Evolutionary conservation across 30 jellyfish, hydroid and myxozoan species (phyloP).

Genomic region (Aurelia sp.): DNA sequence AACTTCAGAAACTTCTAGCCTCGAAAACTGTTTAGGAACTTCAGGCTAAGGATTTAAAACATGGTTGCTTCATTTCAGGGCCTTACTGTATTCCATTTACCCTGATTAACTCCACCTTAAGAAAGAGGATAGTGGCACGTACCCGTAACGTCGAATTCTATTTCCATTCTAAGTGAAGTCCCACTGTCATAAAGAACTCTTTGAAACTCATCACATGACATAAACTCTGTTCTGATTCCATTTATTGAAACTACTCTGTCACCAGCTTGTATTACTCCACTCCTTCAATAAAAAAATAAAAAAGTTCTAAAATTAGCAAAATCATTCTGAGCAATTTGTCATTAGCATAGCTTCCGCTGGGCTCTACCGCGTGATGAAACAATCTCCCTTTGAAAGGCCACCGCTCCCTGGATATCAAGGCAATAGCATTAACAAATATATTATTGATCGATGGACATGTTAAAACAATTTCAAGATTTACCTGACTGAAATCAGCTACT

Average conservation of each 20-base stretch:
- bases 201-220: slow-evolving; percentile 67
- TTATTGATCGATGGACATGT: too few relatives aligned
- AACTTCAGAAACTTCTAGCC: background rate
- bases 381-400: too few relatives aligned
- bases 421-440: too few relatives aligned
- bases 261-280: slow-evolving; percentile 78
- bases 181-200: slow-evolving; percentile 61
- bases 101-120: background rate
- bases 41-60: background rate
- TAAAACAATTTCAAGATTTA: too few relatives aligned
- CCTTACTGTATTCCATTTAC: background rate
- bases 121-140: background rate
- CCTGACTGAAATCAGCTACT: too few relatives aligned
- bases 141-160: slow-evolving; percentile 85
- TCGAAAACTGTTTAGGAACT: background rate
- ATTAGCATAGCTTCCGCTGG: too few relatives aligned
- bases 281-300: slow-evolving; percentile 14
- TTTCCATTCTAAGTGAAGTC: slow-evolving; percentile 63
- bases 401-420: too few relatives aligned
- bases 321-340: too few relatives aligned
- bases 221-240: slow-evolving; percentile 78
- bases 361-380: too few relatives aligned
- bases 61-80: background rate
- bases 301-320: too few relatives aligned
- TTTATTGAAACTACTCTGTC: slow-evolving; percentile 77